Conservation (phyloP, 2,797 vertebrate species). For the Gallinago stenura region DNA sequence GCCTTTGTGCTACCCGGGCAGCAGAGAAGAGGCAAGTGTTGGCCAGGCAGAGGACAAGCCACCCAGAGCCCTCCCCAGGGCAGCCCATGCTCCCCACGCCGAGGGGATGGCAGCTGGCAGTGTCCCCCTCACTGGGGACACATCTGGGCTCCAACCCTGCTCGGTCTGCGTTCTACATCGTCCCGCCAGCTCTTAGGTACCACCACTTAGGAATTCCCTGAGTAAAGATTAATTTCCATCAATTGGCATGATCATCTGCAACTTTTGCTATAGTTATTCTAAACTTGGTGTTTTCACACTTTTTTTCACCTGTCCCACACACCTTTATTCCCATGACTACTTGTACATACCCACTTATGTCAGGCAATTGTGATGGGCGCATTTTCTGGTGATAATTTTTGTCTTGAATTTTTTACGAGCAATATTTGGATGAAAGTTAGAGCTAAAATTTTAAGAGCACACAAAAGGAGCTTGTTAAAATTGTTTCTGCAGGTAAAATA, state of each 20-base stretch:
- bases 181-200: background rate
- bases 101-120: background rate
- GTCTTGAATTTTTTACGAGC: background rate
- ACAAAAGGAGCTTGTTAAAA: background rate
- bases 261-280: background rate
- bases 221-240: background rate
- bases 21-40: background rate
- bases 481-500: background rate
- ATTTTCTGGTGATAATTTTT: background rate
- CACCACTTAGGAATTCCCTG: background rate
- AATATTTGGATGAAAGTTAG: background rate
- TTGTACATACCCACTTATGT: background rate
- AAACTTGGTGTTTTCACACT: background rate
- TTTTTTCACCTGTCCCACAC: background rate
- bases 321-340: background rate
- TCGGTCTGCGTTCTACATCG: background rate
- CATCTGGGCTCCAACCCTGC: background rate
- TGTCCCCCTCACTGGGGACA: background rate
- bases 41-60: background rate
- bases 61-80: background rate
- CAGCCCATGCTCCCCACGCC: background rate
- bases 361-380: accelerated
- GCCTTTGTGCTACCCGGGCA: background rate
- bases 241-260: background rate
- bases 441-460: background rate